Evolutionary conservation across 2,113 vertebrate genomes (phyloP), one percentile per base, ranked within the genome.

Genomic region (Anoura caudifer): DNA sequence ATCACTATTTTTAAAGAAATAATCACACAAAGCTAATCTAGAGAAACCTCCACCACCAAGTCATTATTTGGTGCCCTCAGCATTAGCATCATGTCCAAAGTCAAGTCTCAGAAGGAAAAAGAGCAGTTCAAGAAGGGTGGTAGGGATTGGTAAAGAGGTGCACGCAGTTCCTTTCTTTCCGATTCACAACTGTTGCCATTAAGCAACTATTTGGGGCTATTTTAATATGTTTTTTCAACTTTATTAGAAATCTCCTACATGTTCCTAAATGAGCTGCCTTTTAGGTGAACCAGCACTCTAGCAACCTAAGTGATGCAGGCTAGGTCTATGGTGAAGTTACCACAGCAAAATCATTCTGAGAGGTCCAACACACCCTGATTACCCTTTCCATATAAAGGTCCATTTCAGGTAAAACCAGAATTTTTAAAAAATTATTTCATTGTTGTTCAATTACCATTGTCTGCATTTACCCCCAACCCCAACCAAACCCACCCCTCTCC

Each of bases 11-110:
- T 56, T 59, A 81, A 81, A 47, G 47, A 56, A 7, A 52, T 7
- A 54, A 56, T 52, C 26, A 24, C 28, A 22, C 59, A 93, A 41
- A 54, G 19, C 22, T 28, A 45, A 63, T 31, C 9, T 38, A 31
- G 52, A 87, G 43, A 72, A 28, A 16, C 11, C 9, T 7, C 4
- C 26, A 5, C 0, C 15, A 9, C 22, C 15, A 22, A 36, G 77
- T 26, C 24, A 4, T 31, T 7, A 31, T 2, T 24, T 2, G 2
- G 43, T 3, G 24, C 1, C 7, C 31, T 36, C 12, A 19, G 8
- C 7, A 3, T 26, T 17, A 26, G 20, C 54, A 24, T 86, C 7
- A 8, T 56, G 4, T 22, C 45, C 16, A n/a, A 80, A 33, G 24
- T 41, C 10, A 38, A 1, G 10, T 8, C 45, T 56, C 19, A 28